phyloP scores from a whole-genome alignment of 2,113 vertebrate species.

The Piprites chloris region DNA sequence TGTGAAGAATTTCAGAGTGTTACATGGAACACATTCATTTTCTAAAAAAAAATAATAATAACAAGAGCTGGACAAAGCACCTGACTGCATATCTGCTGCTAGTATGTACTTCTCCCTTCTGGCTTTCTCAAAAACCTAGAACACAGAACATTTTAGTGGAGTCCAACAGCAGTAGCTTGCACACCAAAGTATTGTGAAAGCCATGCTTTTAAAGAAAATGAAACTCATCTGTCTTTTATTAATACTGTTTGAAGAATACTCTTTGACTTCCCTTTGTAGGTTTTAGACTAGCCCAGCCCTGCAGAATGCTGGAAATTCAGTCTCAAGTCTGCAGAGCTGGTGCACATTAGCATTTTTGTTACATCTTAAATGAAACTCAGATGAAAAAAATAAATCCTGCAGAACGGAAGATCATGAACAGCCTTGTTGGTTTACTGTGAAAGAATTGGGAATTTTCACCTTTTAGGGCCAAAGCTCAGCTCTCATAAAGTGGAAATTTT shows the following conservation, averaged over 20 bases:
- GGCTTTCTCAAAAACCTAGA: background rate
- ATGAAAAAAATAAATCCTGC: slow-evolving; percentile 9
- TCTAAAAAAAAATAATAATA: background rate
- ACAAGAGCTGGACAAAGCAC: background rate
- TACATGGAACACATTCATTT: background rate
- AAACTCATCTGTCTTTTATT: background rate
- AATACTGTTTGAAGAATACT: background rate
- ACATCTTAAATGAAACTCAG: background rate
- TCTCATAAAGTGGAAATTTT: background rate
- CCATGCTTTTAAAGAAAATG: background rate
- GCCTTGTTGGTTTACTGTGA: slow-evolving; percentile 5
- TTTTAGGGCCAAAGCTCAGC: slow-evolving; percentile 5
- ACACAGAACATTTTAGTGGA: background rate
- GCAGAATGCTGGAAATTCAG: background rate
- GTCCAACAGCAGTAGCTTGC: background rate
- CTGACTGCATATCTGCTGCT: background rate
- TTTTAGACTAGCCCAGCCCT: background rate
- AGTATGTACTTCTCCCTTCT: background rate
- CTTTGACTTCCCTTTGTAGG: background rate
- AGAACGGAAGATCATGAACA: slow-evolving; percentile 26
- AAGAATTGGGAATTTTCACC: background rate
- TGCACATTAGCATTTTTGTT: background rate
- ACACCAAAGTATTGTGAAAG: background rate
- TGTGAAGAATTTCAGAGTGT: background rate
- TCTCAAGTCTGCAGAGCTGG: background rate